Evolutionary conservation across 2,113 vertebrate species (phyloP).

Genomic region (Vulpes ferrilata): DNA sequence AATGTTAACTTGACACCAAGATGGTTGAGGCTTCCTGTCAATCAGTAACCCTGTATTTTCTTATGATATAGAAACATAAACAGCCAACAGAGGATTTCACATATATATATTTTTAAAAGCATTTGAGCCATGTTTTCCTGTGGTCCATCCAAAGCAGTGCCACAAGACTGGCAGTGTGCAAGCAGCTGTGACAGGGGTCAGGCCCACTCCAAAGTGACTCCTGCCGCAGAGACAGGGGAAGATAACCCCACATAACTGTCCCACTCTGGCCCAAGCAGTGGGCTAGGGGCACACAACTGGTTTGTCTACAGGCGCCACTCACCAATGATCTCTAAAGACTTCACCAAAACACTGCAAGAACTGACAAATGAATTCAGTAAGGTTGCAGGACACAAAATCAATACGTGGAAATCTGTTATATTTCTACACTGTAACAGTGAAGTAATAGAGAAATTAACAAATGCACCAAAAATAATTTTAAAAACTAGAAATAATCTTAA

Average conservation of each 20-base stretch:
- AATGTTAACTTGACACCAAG: not conserved
- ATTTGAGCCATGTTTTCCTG: not conserved
- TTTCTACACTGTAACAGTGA: not conserved
- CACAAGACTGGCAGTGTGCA: not conserved
- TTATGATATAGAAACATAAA: not conserved
- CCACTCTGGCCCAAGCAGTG: not conserved
- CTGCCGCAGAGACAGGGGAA: not conserved
- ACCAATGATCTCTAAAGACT: not conserved
- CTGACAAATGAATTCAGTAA: not conserved
- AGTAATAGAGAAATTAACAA: not conserved
- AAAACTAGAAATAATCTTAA: not conserved
- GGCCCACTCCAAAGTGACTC: not conserved
- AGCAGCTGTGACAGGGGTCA: not conserved
- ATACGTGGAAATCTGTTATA: not conserved
- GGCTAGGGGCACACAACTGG: not conserved
- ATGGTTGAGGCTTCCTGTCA: not conserved
- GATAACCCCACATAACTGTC: not conserved
- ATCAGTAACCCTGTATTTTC: not conserved
- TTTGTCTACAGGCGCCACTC: not conserved
- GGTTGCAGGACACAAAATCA: not conserved
- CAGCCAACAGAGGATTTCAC: not conserved
- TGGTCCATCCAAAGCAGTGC: not conserved
- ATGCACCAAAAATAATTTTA: not conserved
- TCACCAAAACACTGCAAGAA: not conserved
- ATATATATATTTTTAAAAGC: not conserved